Base-by-base conservation (phyloP, 2,888 invertebrate species). In the Stenoptilia bipunctidactyla region DNA sequence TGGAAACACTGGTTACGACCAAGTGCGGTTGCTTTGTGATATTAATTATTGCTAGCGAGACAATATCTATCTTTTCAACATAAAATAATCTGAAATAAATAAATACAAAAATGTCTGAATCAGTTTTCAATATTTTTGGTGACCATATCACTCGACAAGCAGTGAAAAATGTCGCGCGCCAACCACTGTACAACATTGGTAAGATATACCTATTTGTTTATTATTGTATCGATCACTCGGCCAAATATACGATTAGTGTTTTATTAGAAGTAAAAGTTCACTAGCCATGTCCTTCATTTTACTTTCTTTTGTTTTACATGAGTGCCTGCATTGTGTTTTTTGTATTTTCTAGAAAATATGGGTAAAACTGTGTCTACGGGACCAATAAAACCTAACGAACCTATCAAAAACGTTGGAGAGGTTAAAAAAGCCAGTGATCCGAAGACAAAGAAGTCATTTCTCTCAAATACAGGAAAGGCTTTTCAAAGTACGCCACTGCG, bases 61-160 rank as follows among this genome's bases (percentile, higher is more conserved):
- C n/a, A n/a, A n/a, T n/a, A n/a, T n/a, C n/a, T n/a, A n/a, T n/a
- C n/a, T n/a, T n/a, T n/a, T n/a, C n/a, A n/a, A n/a, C n/a, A n/a
- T n/a, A n/a, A n/a, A n/a, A n/a, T n/a, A n/a, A n/a, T n/a, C n/a
- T n/a, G n/a, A n/a, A n/a, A n/a, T n/a, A n/a, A n/a, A n/a, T n/a
- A n/a, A n/a, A n/a, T n/a, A n/a, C n/a, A n/a, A 48, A 33, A n/a
- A 79, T 80, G 79, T 58, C 71, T 27, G 70, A 76, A 38, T 66
- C 76, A 9, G 50, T 77, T 2, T 80, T 77, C 43, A 59, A 72
- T 53, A 79, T 80, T 44, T 80, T 82, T 38, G 72, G 76, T 1
- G 74, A 79, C 42, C 68, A 69, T 40, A 38, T 66, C n/a, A 61
- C 61, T 13, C 60, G 65, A 38, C 66, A 72, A 42, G 47, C 58